Evolutionary conservation across 2,113 vertebrate species (phyloP).

Genomic region (Cnemophilus loriae): DNA sequence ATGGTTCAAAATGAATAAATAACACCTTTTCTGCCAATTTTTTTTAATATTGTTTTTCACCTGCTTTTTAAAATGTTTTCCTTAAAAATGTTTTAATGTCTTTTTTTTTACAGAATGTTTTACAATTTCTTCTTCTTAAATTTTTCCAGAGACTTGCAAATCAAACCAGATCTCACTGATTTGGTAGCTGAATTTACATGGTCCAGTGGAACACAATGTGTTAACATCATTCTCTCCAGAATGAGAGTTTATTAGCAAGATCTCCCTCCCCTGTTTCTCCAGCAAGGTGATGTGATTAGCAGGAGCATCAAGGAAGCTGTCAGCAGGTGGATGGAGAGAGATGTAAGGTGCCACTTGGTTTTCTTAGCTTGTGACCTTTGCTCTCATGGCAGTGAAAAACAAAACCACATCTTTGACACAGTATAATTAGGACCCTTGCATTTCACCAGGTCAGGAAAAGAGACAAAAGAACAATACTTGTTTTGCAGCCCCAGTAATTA

Average conservation of each 20-base stretch:
- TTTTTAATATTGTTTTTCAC: slow-evolving; percentile 55
- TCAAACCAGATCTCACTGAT: slow-evolving; percentile 59
- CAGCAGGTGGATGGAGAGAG: neutral
- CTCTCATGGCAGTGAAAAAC: slow-evolving; percentile 35
- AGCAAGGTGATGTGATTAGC: slow-evolving; percentile 13
- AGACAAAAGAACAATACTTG: slow-evolving; percentile 67
- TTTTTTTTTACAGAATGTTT: slow-evolving; percentile 57
- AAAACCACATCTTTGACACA: slow-evolving; percentile 49
- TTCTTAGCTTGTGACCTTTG: slow-evolving; percentile 54
- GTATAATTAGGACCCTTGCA: slow-evolving; percentile 55
- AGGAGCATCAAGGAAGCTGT: neutral
- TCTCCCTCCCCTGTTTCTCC: slow-evolving; percentile 8
- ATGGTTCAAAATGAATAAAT: slow-evolving; percentile 69
- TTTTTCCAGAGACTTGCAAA: slow-evolving; percentile 68
- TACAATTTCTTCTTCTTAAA: slow-evolving; percentile 59
- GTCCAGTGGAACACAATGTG: slow-evolving; percentile 35
- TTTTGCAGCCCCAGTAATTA: slow-evolving; percentile 79
- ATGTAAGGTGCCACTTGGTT: slow-evolving; percentile 22
- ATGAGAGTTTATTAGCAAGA: slow-evolving; percentile 59
- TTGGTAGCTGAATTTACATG: slow-evolving; percentile 60
- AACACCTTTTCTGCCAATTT: slow-evolving; percentile 49
- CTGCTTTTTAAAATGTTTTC: slow-evolving; percentile 63
- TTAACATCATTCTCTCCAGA: slow-evolving; percentile 23
- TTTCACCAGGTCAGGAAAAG: slow-evolving; percentile 29
- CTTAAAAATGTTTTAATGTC: slow-evolving; percentile 60